Conservation (phyloP, 2,888 invertebrate species). For the Resseliella maxima region DNA sequence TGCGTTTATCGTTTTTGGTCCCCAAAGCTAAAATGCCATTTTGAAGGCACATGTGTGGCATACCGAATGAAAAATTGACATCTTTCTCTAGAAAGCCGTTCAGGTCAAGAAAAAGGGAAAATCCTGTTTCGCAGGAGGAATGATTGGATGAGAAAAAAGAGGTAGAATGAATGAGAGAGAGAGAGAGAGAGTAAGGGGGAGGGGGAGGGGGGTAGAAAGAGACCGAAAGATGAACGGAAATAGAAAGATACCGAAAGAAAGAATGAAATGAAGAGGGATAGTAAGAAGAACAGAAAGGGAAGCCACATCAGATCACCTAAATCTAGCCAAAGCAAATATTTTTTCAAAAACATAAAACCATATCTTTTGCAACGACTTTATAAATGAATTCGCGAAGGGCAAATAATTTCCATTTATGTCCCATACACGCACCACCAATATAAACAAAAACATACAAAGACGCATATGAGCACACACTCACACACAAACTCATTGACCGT, state of each 20-base stretch:
- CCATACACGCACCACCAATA: neutral
- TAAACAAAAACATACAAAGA: neutral
- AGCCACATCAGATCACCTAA: neutral
- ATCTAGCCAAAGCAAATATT: neutral
- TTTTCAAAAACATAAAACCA: neutral
- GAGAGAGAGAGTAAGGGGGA: neutral
- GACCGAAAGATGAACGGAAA: too few species aligned
- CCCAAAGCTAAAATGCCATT: conserved; percentile 29
- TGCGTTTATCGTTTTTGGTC: conserved; percentile 33
- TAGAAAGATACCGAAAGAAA: too few species aligned
- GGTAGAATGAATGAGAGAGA: too few species aligned
- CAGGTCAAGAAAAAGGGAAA: too few species aligned
- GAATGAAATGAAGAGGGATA: neutral
- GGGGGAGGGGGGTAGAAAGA: too few species aligned
- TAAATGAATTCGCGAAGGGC: neutral
- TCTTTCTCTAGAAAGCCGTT: too few species aligned
- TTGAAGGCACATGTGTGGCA: neutral
- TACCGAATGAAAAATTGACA: too few species aligned
- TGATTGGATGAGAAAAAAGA: too few species aligned
- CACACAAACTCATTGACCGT: neutral
- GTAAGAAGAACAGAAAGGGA: too few species aligned
- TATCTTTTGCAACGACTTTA: neutral
- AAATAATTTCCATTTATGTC: conserved; percentile 31
- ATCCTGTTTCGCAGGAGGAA: too few species aligned
- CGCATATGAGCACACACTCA: neutral